A percentile compares a stretch with the other conserved stretches of the same genome.
phyloP scores from a whole-genome alignment of 2,888 invertebrate genomes.

The Perizoma flavofasciatum region DNA sequence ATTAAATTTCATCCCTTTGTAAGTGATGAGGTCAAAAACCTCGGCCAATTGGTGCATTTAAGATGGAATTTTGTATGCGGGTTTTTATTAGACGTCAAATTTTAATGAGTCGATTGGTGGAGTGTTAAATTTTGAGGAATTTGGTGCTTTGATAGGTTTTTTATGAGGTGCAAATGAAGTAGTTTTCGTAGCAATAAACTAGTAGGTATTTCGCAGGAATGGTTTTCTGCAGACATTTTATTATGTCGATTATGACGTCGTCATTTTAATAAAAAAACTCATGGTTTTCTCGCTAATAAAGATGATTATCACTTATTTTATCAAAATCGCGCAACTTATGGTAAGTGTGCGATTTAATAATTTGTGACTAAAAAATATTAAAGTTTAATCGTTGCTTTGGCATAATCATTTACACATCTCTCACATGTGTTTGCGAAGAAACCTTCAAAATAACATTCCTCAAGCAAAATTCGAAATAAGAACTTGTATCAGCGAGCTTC shows the following conservation, averaged over 20 bases:
- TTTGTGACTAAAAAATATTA: too few relatives aligned
- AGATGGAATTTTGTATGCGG: constrained; percentile 39
- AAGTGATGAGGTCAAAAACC: constrained; percentile 42
- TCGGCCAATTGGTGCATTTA: constrained; percentile 41
- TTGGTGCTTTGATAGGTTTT: constrained; percentile 7
- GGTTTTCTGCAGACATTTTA: too few relatives aligned
- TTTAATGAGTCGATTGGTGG: constrained; percentile 29
- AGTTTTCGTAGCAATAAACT: constrained; percentile 31
- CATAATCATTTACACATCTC: background rate
- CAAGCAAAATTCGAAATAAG: constrained; percentile 54
- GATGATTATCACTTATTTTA: too few relatives aligned
- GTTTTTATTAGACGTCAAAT: constrained; percentile 36
- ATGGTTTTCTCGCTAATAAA: too few relatives aligned
- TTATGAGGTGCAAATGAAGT: constrained; percentile 27
- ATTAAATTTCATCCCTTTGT: constrained; percentile 45
- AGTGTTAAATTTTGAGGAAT: constrained; percentile 12
- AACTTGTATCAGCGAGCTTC: constrained; percentile 51
- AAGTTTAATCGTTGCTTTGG: too few relatives aligned
- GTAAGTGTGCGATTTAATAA: too few relatives aligned
- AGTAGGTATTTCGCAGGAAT: background rate
- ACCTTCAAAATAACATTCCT: constrained; percentile 37
- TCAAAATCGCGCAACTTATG: too few relatives aligned
- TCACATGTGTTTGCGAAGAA: constrained; percentile 21
- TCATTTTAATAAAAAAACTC: too few relatives aligned
- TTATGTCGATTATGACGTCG: too few relatives aligned